Conservation (phyloP, 1,140 invertebrate species). For the Ladona fulva region DNA sequence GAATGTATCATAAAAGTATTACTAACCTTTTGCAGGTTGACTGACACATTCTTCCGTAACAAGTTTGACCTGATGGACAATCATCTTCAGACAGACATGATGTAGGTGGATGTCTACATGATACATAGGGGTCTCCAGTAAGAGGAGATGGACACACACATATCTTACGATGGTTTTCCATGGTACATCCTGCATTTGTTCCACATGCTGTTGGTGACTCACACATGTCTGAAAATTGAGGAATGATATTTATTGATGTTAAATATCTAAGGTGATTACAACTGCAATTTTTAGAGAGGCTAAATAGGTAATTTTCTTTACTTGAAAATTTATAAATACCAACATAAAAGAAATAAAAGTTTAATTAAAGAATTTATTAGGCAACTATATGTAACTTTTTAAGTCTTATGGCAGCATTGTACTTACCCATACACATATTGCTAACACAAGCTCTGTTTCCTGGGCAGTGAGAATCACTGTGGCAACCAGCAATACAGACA, state of each 20-base stretch:
- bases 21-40: conserved; percentile 57
- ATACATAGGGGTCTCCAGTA: conserved; percentile 60
- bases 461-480: conserved; percentile 67
- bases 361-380: no score
- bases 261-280: neutral
- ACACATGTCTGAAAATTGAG: conserved; percentile 49
- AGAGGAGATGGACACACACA: conserved; percentile 65
- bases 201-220: conserved; percentile 68
- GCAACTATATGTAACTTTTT: no score
- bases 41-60: conserved; percentile 64
- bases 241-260: neutral
- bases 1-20: neutral
- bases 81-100: conserved; percentile 52
- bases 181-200: conserved; percentile 63
- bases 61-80: conserved; percentile 57
- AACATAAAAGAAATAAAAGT: no score
- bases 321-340: no score
- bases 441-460: conserved; percentile 57
- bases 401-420: no score
- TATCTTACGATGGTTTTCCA: conserved; percentile 56
- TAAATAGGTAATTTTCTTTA: no score
- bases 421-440: conserved; percentile 55
- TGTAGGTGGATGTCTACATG: conserved; percentile 56
- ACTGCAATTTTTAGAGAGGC: neutral
- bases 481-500: conserved; percentile 68